phyloP scores from a whole-genome alignment of 2,888 invertebrate species.

The Arge pagana region DNA sequence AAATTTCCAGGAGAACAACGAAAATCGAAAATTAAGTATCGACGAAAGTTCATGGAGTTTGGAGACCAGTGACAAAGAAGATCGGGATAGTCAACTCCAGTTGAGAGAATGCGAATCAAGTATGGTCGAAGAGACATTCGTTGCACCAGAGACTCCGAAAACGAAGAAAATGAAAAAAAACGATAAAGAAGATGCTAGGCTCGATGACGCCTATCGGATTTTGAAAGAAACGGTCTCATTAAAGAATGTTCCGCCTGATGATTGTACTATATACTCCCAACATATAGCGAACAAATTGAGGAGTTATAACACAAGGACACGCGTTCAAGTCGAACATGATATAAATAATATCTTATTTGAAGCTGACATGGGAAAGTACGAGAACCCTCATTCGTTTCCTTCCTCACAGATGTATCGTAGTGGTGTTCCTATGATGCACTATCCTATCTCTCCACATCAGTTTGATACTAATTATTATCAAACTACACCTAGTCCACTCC shows the following conservation, averaged over 20 bases:
- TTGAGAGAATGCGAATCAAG: no score
- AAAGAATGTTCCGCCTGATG: not conserved
- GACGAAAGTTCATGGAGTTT: no score
- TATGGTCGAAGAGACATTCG: not conserved
- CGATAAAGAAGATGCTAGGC: not conserved
- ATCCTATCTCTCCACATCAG: not conserved
- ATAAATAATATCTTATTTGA: slow-evolving; percentile 4
- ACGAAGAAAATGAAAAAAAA: not conserved
- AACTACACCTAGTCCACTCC: not conserved
- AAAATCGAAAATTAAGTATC: no score
- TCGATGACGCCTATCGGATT: not conserved
- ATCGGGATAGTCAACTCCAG: no score
- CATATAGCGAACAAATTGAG: slow-evolving; percentile 2
- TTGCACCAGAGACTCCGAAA: not conserved
- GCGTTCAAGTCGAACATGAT: not conserved
- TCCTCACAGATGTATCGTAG: not conserved
- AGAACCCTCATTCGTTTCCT: not conserved
- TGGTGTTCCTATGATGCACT: not conserved
- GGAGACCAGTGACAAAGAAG: not conserved
- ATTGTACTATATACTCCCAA: not conserved
- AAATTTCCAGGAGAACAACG: no score
- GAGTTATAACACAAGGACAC: not conserved
- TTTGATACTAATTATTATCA: not conserved
- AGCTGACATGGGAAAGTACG: slow-evolving; percentile 17
- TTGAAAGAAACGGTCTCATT: not conserved